phyloP scores from a whole-genome alignment of 2,888 invertebrate species.

The Zygogramma bicolorata region DNA sequence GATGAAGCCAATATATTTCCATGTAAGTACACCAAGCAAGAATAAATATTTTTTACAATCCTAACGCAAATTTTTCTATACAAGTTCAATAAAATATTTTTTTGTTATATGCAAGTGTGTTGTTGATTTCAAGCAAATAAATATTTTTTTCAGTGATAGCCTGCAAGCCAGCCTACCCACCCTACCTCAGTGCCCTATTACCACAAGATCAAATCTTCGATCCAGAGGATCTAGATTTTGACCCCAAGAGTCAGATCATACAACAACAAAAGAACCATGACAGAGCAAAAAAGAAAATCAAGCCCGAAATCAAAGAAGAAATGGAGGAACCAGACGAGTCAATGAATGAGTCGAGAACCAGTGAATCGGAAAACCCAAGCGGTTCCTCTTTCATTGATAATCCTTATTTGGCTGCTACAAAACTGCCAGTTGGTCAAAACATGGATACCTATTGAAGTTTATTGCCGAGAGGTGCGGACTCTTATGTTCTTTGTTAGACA shows the following conservation, averaged over 20 bases:
- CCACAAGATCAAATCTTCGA: constrained; percentile 97
- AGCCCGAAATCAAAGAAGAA: constrained; percentile 41
- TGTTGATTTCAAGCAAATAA: no score
- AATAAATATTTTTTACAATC: no score
- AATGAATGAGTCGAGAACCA: constrained; percentile 55
- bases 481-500: no score
- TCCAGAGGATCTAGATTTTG: constrained; percentile 85
- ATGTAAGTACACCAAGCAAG: constrained; percentile 72
- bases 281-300: constrained; percentile 54
- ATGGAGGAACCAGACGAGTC: constrained; percentile 55
- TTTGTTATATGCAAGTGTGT: no score
- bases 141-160: constrained; percentile 80
- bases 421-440: constrained; percentile 56
- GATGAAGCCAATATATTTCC: constrained; percentile 92
- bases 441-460: background rate
- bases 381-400: constrained; percentile 76
- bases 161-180: constrained; percentile 82
- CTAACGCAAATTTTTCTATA: no score
- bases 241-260: constrained; percentile 70
- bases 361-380: constrained; percentile 66
- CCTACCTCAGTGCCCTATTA: constrained; percentile 87
- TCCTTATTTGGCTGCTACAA: constrained; percentile 74
- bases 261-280: constrained; percentile 59
- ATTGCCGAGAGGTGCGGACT: no score
- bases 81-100: no score